Evolutionary conservation across 1,140 invertebrate species (phyloP), one percentile per base, ranked within the genome.

Genomic region (Drosophila saltans): DNA sequence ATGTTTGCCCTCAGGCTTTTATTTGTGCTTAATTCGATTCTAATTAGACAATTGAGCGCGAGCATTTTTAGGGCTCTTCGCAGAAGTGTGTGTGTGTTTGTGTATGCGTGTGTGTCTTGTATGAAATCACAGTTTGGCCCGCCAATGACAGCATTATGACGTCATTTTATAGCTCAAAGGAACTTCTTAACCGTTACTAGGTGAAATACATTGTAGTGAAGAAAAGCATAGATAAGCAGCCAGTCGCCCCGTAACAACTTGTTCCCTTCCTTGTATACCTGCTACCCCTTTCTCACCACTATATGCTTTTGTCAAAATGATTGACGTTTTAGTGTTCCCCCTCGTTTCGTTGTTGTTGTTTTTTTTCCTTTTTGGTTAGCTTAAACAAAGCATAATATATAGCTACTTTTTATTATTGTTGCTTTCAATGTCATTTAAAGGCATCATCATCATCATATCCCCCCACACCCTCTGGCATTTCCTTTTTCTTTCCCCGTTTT

Each of bases 331-430:
- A 48, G 45, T 45, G 62, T 68, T 81, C 69, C 73, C 67, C 45
- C 65, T 59, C 64, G 56, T 16, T 16, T 16, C 16, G 16, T 16
- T 16, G 16, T 16, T 16, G 16, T 59, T 56, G 24, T 56, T 48
- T 62, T 43, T 11, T 33, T 41, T 33, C 59, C n/a, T 24, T 66
- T 64, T 67, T 75, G 76, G 70, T 48, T 24, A 48, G 39, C 56
- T 73, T 76, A 82, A 85, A 86, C 75, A 82, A 85, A 79, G 68
- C 79, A 82, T 70, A 82, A 79, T 85, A 64, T 86, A 63, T 88
- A 60, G 45, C 45, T 48, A 24, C 9, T 52, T 60, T 65, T 71
- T 58, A 68, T 83, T 83, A 66, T 75, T 66, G 58, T 52, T 67
- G 83, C 75, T 83, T 88, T 82, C 82, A 85, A 85, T 88, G 82